These are phyloP conservation scores for Triops cancriformis DNA, from an alignment of 1,140 invertebrate species.

Conservation along the genomic window DNA sequence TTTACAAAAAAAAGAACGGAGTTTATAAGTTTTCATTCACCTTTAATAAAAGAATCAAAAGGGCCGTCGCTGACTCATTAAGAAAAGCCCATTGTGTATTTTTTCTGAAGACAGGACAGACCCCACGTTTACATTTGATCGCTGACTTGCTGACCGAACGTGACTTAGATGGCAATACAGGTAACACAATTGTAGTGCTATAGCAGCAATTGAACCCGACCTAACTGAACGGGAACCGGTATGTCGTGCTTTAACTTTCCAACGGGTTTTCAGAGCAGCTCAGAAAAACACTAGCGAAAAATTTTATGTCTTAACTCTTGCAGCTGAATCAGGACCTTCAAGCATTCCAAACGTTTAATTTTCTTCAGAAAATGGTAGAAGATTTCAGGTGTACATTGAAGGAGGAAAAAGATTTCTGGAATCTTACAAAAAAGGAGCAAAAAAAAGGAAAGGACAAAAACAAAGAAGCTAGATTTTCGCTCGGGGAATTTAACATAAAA, in stretches of 20 bases:
- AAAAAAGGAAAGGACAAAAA: too few relatives aligned
- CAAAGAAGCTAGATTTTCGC: too few relatives aligned
- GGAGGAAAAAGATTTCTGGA: too few relatives aligned
- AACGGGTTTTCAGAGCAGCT: too few relatives aligned
- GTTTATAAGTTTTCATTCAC: too few relatives aligned
- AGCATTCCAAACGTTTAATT: too few relatives aligned
- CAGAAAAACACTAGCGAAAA: not conserved
- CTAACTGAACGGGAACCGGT: not conserved
- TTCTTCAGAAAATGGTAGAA: not conserved
- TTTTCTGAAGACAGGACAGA: not conserved
- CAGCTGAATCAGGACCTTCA: too few relatives aligned
- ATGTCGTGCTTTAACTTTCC: not conserved
- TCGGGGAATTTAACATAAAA: too few relatives aligned
- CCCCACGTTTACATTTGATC: constrained; percentile 1
- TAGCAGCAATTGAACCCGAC: not conserved
- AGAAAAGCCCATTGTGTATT: not conserved
- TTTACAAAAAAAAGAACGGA: too few relatives aligned
- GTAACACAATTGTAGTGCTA: not conserved
- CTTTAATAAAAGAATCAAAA: too few relatives aligned
- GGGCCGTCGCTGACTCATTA: too few relatives aligned
- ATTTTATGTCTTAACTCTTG: not conserved
- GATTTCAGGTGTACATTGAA: not conserved
- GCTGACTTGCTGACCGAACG: not conserved
- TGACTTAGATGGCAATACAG: not conserved
- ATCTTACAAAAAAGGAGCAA: too few relatives aligned